A percentile compares a stretch with the other conserved stretches of the same genome.
Evolutionary conservation across 2,888 invertebrate species (phyloP).

Genomic region (Eristalis arbustorum): DNA sequence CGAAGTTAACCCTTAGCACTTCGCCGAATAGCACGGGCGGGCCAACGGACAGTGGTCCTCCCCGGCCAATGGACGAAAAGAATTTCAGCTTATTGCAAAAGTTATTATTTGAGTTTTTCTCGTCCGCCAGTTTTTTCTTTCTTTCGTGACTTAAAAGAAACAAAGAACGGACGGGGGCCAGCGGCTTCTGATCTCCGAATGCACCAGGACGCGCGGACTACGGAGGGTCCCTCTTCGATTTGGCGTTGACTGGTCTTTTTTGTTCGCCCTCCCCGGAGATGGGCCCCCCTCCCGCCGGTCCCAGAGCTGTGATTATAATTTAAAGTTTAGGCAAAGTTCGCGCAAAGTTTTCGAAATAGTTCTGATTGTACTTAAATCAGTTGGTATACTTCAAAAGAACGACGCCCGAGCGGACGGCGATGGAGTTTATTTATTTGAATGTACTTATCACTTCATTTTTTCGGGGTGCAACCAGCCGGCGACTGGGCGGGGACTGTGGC

Average conservation of each 20-base stretch:
- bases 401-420: background rate
- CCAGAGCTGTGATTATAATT: slow-evolving; percentile 53
- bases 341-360: slow-evolving; percentile 58
- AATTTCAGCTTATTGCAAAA: slow-evolving; percentile 66
- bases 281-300: background rate
- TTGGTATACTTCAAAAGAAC: slow-evolving; percentile 20
- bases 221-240: background rate
- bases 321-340: slow-evolving; percentile 62
- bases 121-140: slow-evolving; percentile 2
- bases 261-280: background rate
- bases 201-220: background rate
- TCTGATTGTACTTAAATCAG: slow-evolving; percentile 62
- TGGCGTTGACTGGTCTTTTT: background rate
- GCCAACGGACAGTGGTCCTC: slow-evolving; percentile 32
- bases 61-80: slow-evolving; percentile 40
- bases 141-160: slow-evolving; percentile 12
- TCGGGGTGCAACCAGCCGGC: background rate
- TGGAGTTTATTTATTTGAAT: slow-evolving; percentile 55
- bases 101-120: slow-evolving; percentile 62
- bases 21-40: background rate
- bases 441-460: slow-evolving; percentile 33
- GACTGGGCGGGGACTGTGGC: slow-evolving; percentile 9
- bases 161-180: background rate
- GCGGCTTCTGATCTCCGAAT: slow-evolving; percentile 33
- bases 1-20: slow-evolving; percentile 36